phyloP scores from a whole-genome alignment of 2,113 vertebrate species.

The Arvicanthis niloticus region DNA sequence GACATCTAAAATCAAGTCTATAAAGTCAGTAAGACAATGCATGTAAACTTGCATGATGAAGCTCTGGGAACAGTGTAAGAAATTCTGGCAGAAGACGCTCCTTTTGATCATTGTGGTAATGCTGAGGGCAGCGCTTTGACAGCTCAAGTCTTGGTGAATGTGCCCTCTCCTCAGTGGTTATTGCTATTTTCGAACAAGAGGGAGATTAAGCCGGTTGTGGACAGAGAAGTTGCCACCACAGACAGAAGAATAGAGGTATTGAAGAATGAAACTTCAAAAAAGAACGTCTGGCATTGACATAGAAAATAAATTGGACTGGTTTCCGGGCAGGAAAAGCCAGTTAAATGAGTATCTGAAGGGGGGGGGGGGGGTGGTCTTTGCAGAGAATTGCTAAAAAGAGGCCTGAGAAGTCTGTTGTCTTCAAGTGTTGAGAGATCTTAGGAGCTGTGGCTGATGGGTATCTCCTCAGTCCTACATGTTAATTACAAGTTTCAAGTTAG shows the following conservation, averaged over 20 bases:
- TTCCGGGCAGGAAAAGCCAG: conserved; percentile 42
- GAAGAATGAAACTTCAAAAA: conserved; percentile 53
- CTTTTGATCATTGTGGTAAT: neutral
- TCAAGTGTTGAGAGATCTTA: conserved; percentile 46
- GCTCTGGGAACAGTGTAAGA: neutral
- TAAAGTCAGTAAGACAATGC: conserved; percentile 31
- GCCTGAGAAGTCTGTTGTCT: conserved; percentile 47
- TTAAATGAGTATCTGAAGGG: conserved; percentile 60
- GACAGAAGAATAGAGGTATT: conserved; percentile 38
- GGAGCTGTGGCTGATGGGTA: conserved; percentile 8
- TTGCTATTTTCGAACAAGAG: conserved; percentile 57
- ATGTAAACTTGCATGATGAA: neutral
- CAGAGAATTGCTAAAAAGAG: neutral
- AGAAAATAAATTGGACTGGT: conserved; percentile 66
- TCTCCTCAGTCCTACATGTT: conserved; percentile 35
- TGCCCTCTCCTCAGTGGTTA: neutral
- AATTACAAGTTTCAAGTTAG: conserved; percentile 62
- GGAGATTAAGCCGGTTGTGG: neutral
- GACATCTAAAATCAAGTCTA: conserved; percentile 40
- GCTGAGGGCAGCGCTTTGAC: neutral
- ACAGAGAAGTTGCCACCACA: neutral
- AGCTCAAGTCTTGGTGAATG: neutral
- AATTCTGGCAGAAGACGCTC: neutral
- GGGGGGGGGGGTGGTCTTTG: too few species aligned
- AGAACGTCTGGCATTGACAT: conserved; percentile 4